Conservation (phyloP, 2,113 vertebrate genomes). For the Trogon melanurus region DNA sequence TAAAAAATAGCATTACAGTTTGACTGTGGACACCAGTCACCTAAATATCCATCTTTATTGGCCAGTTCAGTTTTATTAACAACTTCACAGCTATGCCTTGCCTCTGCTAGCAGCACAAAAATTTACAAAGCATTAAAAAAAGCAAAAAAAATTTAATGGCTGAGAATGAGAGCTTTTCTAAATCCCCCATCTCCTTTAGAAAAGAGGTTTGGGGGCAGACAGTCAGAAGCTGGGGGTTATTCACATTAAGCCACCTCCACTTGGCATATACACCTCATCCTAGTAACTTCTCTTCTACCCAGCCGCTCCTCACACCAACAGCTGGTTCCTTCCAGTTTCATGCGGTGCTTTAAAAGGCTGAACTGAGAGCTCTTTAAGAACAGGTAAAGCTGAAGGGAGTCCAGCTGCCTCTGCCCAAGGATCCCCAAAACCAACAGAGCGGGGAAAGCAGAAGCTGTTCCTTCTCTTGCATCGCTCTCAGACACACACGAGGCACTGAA, state of each 20-base stretch:
- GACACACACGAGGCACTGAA: neutral
- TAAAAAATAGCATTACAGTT: neutral
- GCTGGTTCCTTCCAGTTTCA: neutral
- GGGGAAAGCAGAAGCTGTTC: slow-evolving; percentile 14
- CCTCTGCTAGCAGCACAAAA: neutral
- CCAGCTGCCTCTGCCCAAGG: slow-evolving; percentile 14
- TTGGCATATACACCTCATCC: neutral
- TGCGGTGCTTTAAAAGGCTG: neutral
- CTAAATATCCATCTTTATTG: neutral
- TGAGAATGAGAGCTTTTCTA: neutral
- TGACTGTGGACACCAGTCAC: neutral
- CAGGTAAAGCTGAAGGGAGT: slow-evolving; percentile 28
- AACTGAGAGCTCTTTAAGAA: neutral
- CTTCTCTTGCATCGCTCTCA: neutral
- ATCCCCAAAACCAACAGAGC: neutral
- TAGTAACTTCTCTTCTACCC: neutral
- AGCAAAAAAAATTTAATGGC: neutral
- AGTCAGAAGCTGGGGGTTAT: neutral
- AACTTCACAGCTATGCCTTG: neutral
- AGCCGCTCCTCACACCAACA: neutral
- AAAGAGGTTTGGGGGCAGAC: neutral
- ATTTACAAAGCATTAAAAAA: neutral
- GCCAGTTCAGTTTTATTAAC: neutral
- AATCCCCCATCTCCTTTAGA: neutral
- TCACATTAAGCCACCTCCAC: neutral